These are phyloP conservation scores for Eupeodes corollae DNA, from an alignment of 1,140 invertebrate genomes.

Conservation along the genomic window DNA sequence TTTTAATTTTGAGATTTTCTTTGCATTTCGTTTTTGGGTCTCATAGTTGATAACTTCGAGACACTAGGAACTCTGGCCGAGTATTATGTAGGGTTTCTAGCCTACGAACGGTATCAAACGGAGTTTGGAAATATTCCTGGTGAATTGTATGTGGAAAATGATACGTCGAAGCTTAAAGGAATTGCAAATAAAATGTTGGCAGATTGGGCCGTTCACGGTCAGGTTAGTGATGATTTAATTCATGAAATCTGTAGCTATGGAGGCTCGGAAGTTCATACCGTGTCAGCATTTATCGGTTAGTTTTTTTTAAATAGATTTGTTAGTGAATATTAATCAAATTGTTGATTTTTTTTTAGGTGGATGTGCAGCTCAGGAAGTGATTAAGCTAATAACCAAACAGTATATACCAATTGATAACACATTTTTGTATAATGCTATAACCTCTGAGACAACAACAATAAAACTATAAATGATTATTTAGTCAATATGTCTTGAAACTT, in stretches of 20 bases:
- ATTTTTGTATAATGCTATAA: constrained; percentile 90
- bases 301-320: neutral
- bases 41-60: constrained; percentile 29
- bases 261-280: constrained; percentile 84
- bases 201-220: constrained; percentile 71
- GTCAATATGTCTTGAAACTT: neutral
- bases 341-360: constrained; percentile 47
- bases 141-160: constrained; percentile 78
- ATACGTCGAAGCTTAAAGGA: constrained; percentile 74
- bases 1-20: neutral
- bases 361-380: constrained; percentile 87
- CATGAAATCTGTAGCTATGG: constrained; percentile 94
- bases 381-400: constrained; percentile 95
- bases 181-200: constrained; percentile 68
- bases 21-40: neutral
- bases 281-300: constrained; percentile 82
- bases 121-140: constrained; percentile 88
- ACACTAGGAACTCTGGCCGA: constrained; percentile 76
- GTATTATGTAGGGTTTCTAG: constrained; percentile 83
- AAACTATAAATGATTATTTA: constrained; percentile 20
- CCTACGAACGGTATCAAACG: constrained; percentile 77
- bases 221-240: constrained; percentile 83
- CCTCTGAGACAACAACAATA: constrained; percentile 64
- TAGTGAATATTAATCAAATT: too few species aligned
- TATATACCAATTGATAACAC: constrained; percentile 94